A percentile compares a stretch with the other conserved stretches of the same genome.
Conservation (phyloP, 2,888 invertebrate species). For the Polydrusus pterygomalis region DNA sequence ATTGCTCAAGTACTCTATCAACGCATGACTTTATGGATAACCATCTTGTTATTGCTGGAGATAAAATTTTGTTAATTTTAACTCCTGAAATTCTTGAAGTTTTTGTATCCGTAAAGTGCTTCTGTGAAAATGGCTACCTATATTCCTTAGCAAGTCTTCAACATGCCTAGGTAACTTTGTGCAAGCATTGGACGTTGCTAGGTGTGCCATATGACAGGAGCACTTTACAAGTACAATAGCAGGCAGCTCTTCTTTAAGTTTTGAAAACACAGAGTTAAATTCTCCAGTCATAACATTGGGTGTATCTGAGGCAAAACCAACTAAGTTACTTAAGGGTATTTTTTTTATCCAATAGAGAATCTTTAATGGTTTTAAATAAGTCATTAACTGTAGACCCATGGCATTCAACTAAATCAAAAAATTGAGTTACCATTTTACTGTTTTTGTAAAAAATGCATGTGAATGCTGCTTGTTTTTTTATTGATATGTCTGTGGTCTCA, state of each 20-base stretch:
- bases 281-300: conserved; percentile 21
- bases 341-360: not conserved
- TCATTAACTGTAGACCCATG: not conserved
- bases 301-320: conserved; percentile 2
- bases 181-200: conserved; percentile 9
- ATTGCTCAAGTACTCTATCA: conserved; percentile 66
- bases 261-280: not conserved
- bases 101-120: not conserved
- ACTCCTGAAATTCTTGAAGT: conserved; percentile 22
- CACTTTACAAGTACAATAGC: not conserved
- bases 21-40: conserved; percentile 65
- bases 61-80: conserved; percentile 19
- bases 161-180: not conserved
- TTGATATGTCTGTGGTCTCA: conserved; percentile 1
- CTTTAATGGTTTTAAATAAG: not conserved
- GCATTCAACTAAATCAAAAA: conserved; percentile 4
- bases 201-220: conserved; percentile 16
- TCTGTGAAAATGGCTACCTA: conserved; percentile 2
- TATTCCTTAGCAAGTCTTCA: conserved; percentile 4
- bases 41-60: conserved; percentile 56
- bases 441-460: not conserved
- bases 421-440: not conserved
- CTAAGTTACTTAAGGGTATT: not conserved
- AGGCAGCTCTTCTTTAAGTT: not conserved
- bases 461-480: conserved; percentile 1